Evolutionary conservation across 2,888 invertebrate genomes (phyloP).

Genomic region (Amphipyra berbera): DNA sequence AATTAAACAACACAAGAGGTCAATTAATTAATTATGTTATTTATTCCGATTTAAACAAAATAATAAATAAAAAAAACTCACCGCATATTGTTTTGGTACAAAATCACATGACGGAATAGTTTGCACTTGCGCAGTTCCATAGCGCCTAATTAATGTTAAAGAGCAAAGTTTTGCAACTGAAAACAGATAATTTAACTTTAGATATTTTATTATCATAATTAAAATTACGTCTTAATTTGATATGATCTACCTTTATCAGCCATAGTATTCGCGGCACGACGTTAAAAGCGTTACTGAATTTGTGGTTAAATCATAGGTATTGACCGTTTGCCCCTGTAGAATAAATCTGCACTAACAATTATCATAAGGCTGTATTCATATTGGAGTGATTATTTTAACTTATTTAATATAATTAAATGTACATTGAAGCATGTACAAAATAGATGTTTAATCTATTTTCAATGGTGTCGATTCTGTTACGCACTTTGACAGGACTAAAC

Average conservation of each 20-base stretch:
- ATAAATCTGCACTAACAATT: constrained; percentile 36
- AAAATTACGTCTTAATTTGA: neutral
- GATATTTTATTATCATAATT: neutral
- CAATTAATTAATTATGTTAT: too few species aligned
- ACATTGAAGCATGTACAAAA: too few species aligned
- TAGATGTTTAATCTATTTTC: too few species aligned
- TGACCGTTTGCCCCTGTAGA: constrained; percentile 29
- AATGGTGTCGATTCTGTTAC: too few species aligned
- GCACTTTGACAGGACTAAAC: too few species aligned
- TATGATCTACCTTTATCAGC: constrained; percentile 44
- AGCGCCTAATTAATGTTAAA: constrained; percentile 51
- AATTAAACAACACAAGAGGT: too few species aligned
- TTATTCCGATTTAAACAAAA: too few species aligned
- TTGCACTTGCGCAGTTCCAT: constrained; percentile 47
- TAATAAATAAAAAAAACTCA: constrained; percentile 61
- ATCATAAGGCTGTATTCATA: constrained; percentile 25
- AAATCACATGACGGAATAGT: constrained; percentile 69
- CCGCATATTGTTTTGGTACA: constrained; percentile 73
- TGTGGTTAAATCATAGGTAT: constrained; percentile 1
- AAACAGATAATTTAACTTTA: constrained; percentile 27
- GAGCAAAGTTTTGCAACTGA: constrained; percentile 56
- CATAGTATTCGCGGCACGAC: constrained; percentile 32
- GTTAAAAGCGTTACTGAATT: constrained; percentile 28
- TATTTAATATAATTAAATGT: neutral
- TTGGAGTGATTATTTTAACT: neutral